These are phyloP conservation scores for Microtus montanus DNA, from an alignment of 2,113 vertebrate genomes.

Conservation along the genomic window DNA sequence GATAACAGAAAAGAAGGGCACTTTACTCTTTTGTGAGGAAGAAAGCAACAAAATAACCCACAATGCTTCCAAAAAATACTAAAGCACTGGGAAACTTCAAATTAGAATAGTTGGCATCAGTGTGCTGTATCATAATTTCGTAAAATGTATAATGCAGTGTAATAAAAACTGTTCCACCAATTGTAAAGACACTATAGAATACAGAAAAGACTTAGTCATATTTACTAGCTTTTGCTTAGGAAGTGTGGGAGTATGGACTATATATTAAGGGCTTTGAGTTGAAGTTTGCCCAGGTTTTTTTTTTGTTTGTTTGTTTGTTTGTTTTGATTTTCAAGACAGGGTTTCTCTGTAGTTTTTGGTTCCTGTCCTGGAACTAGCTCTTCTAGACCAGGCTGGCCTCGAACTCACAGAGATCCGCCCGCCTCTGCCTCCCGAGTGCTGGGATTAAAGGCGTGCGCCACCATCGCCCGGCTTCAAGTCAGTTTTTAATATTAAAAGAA, in stretches of 20 bases:
- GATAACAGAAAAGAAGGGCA: neutral
- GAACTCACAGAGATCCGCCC: too few species aligned
- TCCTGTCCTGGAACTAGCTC: too few species aligned
- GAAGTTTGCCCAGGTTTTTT: neutral
- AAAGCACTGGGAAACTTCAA: neutral
- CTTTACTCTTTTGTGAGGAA: neutral
- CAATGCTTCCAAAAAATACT: neutral
- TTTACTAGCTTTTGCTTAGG: neutral
- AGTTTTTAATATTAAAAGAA: neutral
- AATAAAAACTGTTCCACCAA: neutral
- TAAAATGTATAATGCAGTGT: neutral
- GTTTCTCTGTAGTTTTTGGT: too few species aligned
- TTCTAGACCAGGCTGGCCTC: too few species aligned
- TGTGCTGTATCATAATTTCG: neutral
- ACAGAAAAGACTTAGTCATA: neutral
- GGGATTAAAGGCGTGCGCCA: too few species aligned
- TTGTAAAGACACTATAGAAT: constrained; percentile 7
- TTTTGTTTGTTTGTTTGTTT: too few species aligned
- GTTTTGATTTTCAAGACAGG: too few species aligned
- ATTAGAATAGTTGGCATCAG: neutral
- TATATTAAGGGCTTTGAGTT: neutral
- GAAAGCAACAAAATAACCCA: constrained; percentile 5
- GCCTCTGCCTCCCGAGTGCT: too few species aligned
- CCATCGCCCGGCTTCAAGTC: neutral
- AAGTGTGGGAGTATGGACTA: neutral